These are phyloP conservation scores for Epizoanthus illoricatus DNA, from an alignment of 92 coral and sea anemone species.

Conservation along the genomic window DNA sequence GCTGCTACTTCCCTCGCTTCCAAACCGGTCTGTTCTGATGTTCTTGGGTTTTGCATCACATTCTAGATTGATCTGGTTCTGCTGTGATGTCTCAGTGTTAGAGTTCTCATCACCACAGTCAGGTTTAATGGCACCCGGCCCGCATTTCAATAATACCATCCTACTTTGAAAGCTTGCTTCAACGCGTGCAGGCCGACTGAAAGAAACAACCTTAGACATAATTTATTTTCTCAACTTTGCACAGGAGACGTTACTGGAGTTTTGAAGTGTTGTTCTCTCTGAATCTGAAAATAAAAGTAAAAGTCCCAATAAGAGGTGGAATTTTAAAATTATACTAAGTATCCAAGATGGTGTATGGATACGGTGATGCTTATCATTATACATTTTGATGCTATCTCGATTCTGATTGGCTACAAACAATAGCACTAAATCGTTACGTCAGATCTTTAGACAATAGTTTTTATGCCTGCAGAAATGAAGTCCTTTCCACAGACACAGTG, in stretches of 20 bases:
- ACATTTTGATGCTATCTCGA: no score
- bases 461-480: no score
- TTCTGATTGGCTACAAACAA: no score
- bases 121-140: background rate
- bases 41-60: background rate
- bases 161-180: constrained; percentile 9
- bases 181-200: background rate
- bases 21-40: constrained; percentile 12
- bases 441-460: no score
- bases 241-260: background rate
- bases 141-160: background rate
- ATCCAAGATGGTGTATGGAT: no score
- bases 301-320: no score
- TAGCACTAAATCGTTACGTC: no score
- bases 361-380: no score
- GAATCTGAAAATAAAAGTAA: no score
- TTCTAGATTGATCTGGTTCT: background rate
- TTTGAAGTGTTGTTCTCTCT: no score
- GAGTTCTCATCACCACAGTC: background rate
- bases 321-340: no score
- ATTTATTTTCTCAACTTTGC: background rate
- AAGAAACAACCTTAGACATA: constrained; percentile 14
- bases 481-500: no score
- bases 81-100: background rate
- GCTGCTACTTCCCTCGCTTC: constrained; percentile 37